phyloP scores from a whole-genome alignment of 2,113 vertebrate genomes.

The Poeciliopsis occidentalis region DNA sequence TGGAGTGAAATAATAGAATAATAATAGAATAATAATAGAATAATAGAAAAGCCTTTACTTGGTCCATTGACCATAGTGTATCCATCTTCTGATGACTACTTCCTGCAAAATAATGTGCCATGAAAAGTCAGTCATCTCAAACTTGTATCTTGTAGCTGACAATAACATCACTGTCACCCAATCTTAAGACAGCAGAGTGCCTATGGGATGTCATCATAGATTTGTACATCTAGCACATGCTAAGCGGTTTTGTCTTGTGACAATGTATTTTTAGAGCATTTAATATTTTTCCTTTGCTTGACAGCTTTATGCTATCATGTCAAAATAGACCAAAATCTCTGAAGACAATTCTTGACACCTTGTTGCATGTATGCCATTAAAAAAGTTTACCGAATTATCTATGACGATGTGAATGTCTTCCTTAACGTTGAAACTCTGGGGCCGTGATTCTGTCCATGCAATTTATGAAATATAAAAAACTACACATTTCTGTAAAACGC shows the following conservation, averaged over 20 bases:
- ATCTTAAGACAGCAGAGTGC: too few species aligned
- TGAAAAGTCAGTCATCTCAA: background rate
- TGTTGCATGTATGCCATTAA: background rate
- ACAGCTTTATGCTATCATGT: too few species aligned
- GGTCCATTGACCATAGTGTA: background rate
- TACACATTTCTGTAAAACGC: slow-evolving; percentile 43
- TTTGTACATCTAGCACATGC: too few species aligned
- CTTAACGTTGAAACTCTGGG: slow-evolving; percentile 5
- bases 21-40: too few species aligned
- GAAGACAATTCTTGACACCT: background rate
- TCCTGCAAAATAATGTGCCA: background rate
- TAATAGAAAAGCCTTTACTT: too few species aligned
- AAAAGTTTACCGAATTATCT: too few species aligned
- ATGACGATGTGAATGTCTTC: background rate
- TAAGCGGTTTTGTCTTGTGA: too few species aligned
- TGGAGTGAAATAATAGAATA: too few species aligned
- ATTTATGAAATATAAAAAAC: slow-evolving; percentile 23
- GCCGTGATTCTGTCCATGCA: slow-evolving; percentile 20
- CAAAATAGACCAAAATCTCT: too few species aligned
- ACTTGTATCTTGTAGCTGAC: background rate
- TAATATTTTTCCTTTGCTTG: too few species aligned
- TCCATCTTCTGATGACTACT: background rate
- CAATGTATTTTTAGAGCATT: too few species aligned
- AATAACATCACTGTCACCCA: background rate
- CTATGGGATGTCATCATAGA: too few species aligned